Base-by-base conservation (phyloP, 2,888 invertebrate species). In the Caenorhabditis japonica region DNA sequence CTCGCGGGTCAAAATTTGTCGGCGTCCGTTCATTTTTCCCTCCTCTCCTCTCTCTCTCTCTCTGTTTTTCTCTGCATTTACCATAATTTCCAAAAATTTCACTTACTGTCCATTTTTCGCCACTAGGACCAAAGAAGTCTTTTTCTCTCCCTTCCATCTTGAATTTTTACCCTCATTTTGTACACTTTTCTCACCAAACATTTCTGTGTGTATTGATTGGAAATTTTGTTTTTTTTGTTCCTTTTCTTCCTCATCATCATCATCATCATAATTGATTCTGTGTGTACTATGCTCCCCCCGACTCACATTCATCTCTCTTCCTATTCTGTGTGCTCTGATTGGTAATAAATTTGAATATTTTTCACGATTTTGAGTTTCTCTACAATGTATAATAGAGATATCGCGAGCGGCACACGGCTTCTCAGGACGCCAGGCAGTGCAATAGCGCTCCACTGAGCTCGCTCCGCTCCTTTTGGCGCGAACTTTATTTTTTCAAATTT, bases 51-150 rank as follows among this genome's bases (percentile, higher is more conserved):
- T 19, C 33, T 25, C 53, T 53, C 39, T 12, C 34, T 19, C 41
- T 60, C 52, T 15, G 27, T 27, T 38, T 21, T 43, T 25, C 19
- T 36, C 33, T 38, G 49, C 60, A 60, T 51, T 51, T 46, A 23
- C 12, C 36, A 27, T 36, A n/a, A 15, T n/a, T n/a, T 8, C 27
- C 8, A 1, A n/a, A 15, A n/a, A 17, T 33, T 61, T 62, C 61
- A 62, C 61, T 53, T 62, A 27, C 41, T 43, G 41, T 33, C 33
- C 51, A 44, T n/a, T n/a, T n/a, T n/a, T n/a, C n/a, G 52, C 61
- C 61, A 62, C 53, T 53, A 62, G 61, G 61, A 62, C 61, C 61
- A 62, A 62, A 62, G 61, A 62, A n/a, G 34, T 44, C 44, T n/a
- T 21, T 33, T 30, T 15, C 8, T 47, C 30, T 47, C n/a, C n/a